Conservation (phyloP, 1,140 invertebrate species). For the Drosophila novamexicana region DNA sequence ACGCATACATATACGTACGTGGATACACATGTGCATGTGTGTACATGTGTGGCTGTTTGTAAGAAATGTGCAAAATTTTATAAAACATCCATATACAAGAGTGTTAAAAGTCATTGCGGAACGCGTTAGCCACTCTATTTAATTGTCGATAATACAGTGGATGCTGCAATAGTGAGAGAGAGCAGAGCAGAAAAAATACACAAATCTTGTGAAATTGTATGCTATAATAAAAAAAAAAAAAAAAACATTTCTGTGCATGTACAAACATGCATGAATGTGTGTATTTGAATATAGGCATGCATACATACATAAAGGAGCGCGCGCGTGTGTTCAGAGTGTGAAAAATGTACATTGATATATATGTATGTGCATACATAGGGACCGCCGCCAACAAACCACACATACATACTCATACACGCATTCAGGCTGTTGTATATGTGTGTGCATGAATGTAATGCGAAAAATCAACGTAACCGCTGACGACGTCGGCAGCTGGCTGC, state of each 20-base stretch:
- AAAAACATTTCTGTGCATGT: slow-evolving; percentile 48
- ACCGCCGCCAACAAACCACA: slow-evolving; percentile 62
- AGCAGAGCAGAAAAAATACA: slow-evolving; percentile 4
- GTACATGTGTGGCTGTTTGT: slow-evolving; percentile 51
- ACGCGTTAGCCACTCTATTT: slow-evolving; percentile 27
- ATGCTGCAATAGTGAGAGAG: slow-evolving; percentile 23
- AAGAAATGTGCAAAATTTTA: slow-evolving; percentile 72
- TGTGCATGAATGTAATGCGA: slow-evolving; percentile 34
- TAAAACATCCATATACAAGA: slow-evolving; percentile 56
- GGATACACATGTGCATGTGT: slow-evolving; percentile 37
- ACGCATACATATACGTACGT: slow-evolving; percentile 38
- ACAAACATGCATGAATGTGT: slow-evolving; percentile 36
- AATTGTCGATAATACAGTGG: slow-evolving; percentile 39
- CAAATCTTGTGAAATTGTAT: slow-evolving; percentile 60
- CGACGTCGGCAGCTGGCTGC: slow-evolving; percentile 50
- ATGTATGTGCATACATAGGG: slow-evolving; percentile 46
- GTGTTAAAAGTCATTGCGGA: slow-evolving; percentile 44
- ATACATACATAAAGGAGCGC: slow-evolving; percentile 22
- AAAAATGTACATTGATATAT: slow-evolving; percentile 48
- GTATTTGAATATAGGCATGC: slow-evolving; percentile 28
- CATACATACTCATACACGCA: slow-evolving; percentile 16
- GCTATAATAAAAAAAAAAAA: slow-evolving; percentile 43
- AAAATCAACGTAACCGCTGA: slow-evolving; percentile 73
- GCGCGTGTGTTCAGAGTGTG: slow-evolving; percentile 59
- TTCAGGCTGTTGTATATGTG: slow-evolving; percentile 10